Conservation (phyloP, 2,888 invertebrate genomes). For the Nephrotoma flavescens region DNA sequence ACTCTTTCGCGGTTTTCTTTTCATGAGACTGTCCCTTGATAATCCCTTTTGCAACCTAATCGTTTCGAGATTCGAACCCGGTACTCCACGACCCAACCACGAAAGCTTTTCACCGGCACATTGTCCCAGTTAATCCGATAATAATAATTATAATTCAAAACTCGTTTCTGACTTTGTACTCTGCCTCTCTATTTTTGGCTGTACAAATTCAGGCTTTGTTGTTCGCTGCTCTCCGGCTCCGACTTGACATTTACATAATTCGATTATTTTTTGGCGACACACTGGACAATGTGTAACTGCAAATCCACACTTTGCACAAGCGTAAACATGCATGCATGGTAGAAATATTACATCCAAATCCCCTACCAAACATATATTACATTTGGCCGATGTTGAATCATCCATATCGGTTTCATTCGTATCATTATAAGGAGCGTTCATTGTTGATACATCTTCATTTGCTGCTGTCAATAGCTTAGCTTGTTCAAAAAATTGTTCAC, state of each 20-base stretch:
- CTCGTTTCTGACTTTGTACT: too few relatives aligned
- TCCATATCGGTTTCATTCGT: neutral
- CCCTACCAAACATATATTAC: neutral
- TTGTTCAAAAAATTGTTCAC: constrained; percentile 54
- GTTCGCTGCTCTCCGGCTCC: too few relatives aligned
- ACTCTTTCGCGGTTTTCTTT: too few relatives aligned
- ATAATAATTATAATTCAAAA: too few relatives aligned
- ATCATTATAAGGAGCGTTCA: neutral
- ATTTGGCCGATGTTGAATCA: neutral
- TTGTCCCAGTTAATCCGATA: too few relatives aligned
- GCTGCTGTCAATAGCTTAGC: constrained; percentile 14
- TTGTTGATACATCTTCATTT: neutral
- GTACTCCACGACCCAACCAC: too few relatives aligned
- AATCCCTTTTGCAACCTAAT: too few relatives aligned
- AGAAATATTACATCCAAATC: neutral
- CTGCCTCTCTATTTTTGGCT: too few relatives aligned
- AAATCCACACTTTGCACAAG: neutral
- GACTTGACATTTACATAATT: neutral
- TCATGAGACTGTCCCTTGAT: too few relatives aligned
- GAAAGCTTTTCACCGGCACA: too few relatives aligned
- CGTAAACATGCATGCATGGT: neutral
- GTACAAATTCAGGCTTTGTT: too few relatives aligned
- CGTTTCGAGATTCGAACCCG: too few relatives aligned
- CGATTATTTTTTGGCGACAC: neutral
- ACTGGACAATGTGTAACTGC: neutral